phyloP scores from a whole-genome alignment of 2,888 invertebrate species.

The Rambutsinella grinnellia region DNA sequence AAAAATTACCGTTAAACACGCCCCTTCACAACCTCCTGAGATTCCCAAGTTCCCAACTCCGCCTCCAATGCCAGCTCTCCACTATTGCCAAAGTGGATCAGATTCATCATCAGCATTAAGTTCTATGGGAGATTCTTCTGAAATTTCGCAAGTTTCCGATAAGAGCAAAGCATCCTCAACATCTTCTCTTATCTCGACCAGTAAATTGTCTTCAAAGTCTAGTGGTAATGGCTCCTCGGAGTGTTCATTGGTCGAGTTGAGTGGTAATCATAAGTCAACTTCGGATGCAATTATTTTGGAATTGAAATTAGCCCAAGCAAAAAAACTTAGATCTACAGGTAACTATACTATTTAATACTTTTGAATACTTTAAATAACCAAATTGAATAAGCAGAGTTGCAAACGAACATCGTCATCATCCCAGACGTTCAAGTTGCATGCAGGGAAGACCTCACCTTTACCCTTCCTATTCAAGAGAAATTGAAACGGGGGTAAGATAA shows the following conservation, averaged over 20 bases:
- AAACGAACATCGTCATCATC: too few relatives aligned
- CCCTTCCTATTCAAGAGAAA: not conserved
- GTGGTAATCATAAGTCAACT: slow-evolving; percentile 20
- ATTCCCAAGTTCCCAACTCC: too few relatives aligned
- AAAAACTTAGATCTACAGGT: slow-evolving; percentile 26
- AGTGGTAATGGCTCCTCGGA: slow-evolving; percentile 27
- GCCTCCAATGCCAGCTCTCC: slow-evolving; percentile 33
- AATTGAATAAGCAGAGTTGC: too few relatives aligned
- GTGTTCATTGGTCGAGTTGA: slow-evolving; percentile 29
- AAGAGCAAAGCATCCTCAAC: slow-evolving; percentile 2
- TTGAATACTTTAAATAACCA: not conserved
- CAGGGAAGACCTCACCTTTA: too few relatives aligned
- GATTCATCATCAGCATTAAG: slow-evolving; percentile 11
- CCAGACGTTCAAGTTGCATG: too few relatives aligned
- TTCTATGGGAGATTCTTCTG: slow-evolving; percentile 8
- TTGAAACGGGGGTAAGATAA: too few relatives aligned
- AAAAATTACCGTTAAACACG: not conserved
- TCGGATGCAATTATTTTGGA: slow-evolving; percentile 44
- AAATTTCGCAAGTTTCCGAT: slow-evolving; percentile 1
- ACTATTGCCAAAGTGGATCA: slow-evolving; percentile 28
- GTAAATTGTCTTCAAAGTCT: not conserved
- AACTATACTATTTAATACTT: not conserved
- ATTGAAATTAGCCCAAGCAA: slow-evolving; percentile 36
- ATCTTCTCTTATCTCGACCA: too few relatives aligned
- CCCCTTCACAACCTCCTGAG: too few relatives aligned